Evolutionary conservation across 2,797 vertebrate genomes (phyloP), one percentile per base, ranked within the genome.

Genomic region (Catamblyrhynchus diadema): DNA sequence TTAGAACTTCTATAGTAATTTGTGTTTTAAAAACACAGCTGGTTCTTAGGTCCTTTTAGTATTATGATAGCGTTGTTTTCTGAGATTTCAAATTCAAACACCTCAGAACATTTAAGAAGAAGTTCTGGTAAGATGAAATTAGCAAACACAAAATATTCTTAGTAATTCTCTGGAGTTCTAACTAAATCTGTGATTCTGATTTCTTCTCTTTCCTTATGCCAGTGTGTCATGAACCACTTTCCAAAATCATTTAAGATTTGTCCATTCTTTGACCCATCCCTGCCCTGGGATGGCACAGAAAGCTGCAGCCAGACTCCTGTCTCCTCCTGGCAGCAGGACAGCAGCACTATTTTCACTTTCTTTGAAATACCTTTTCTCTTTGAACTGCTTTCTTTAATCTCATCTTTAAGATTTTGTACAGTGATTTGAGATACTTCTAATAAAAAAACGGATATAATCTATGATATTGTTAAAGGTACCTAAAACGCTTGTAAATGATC

Each of bases 281-380:
- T 86, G 71, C 70, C 56, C 53, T 62, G 93, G 93, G 95, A 90
- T 79, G 87, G 82, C 24, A 81, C 37, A 84, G 75, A 92, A 78
- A 44, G 80, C 79, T 84, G 91, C 87, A 92, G 91, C 88, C 94
- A 96, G 66, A 70, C 73, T 81, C 53, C 64, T n/a, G 65, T 77
- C 67, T 87, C 90, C 81, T 89, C 79, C 94, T 87, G 79, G 94
- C n/a, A 96, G 66, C 85, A 88, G 27, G 66, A 88, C 23, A 86
- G 70, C 86, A 88, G 56, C 17, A n/a, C 78, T 88, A 56, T 47
- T 67, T 92, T 39, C 64, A 84, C 39, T 10, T 73, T 44, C 70
- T 86, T 64, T 90, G 60, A 88, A 86, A 69, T 33, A 80, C 28
- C 64, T 86, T 86, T 75, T 74, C 70, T 37, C 53, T 73, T 94